Evolutionary conservation across 2,113 vertebrate species (phyloP).

Genomic region (Oreochromis aureus): DNA sequence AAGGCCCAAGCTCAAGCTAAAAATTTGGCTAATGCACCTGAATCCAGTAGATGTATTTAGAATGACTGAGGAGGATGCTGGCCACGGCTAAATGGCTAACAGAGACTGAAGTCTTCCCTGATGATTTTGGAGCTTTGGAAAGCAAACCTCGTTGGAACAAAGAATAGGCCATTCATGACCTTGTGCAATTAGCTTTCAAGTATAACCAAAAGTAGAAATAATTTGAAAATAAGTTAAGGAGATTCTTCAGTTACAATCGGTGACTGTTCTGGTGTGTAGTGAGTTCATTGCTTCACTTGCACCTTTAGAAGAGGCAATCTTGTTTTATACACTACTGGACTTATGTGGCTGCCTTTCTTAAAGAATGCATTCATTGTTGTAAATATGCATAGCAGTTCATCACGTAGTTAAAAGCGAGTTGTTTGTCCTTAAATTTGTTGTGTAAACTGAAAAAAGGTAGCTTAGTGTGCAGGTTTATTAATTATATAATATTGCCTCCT

Average conservation of each 20-base stretch:
- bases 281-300: not conserved
- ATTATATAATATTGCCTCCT: not conserved
- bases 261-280: not conserved
- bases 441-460: not conserved
- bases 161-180: not conserved
- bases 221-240: not conserved
- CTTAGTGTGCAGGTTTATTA: not conserved
- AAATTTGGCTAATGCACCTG: not conserved
- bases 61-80: not conserved
- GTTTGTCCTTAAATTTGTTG: not conserved
- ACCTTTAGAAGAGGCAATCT: not conserved
- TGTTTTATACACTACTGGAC: not conserved
- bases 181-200: not conserved
- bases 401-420: not conserved
- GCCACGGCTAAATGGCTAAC: not conserved
- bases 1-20: not conserved
- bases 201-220: not conserved
- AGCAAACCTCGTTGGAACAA: accelerated
- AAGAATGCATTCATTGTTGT: not conserved
- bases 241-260: not conserved
- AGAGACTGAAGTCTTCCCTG: not conserved
- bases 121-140: not conserved
- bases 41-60: not conserved
- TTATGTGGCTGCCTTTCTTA: not conserved
- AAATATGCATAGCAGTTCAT: not conserved